Percentiles rank a stretch among this genome's conserved stretches.
phyloP scores from a whole-genome alignment of 2,888 invertebrate genomes.

The Tubulanus polymorphus region DNA sequence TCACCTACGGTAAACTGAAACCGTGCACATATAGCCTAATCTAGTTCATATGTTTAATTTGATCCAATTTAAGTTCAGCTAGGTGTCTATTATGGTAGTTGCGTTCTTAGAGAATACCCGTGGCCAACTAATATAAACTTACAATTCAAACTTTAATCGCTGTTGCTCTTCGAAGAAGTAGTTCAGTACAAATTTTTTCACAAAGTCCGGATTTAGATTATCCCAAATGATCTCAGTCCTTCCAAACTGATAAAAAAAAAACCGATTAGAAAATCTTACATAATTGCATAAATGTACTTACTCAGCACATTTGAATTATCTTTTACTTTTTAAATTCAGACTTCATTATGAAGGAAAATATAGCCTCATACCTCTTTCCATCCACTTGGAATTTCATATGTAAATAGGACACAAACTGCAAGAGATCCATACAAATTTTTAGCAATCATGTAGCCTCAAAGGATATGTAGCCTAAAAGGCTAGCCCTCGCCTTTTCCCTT shows the following conservation, averaged over 20 bases:
- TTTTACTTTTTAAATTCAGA: neutral
- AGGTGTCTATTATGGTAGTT: too few species aligned
- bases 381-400: conserved; percentile 24
- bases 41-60: too few species aligned
- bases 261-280: neutral
- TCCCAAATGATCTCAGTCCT: conserved; percentile 59
- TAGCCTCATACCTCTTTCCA: conserved; percentile 39
- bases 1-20: too few species aligned
- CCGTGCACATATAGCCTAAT: too few species aligned
- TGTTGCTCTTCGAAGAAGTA: conserved; percentile 52
- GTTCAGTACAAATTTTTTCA: conserved; percentile 51
- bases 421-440: too few species aligned
- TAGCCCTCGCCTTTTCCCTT: too few species aligned
- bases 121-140: too few species aligned
- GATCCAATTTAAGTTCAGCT: too few species aligned
- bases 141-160: conserved; percentile 50
- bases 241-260: conserved; percentile 47
- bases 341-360: neutral
- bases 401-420: conserved; percentile 33
- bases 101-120: too few species aligned
- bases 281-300: conserved; percentile 2
- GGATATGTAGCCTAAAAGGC: too few species aligned
- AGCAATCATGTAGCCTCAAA: too few species aligned
- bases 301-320: neutral
- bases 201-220: conserved; percentile 60